Percentiles rank a stretch among this genome's conserved stretches.
Conservation (phyloP, 2,797 vertebrate genomes). For the Urosaurus nigricauda region DNA sequence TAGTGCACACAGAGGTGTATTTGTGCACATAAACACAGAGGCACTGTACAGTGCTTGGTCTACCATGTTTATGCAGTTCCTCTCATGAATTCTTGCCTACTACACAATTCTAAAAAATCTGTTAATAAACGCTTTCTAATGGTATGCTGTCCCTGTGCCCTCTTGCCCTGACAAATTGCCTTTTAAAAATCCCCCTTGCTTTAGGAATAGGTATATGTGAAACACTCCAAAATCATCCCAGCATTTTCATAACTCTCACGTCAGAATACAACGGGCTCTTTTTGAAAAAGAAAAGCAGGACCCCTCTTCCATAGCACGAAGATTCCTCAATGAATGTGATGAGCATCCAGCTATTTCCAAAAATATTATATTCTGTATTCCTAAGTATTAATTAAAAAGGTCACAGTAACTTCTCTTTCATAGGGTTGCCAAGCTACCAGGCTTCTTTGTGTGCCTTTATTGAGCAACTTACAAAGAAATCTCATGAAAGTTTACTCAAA, state of each 20-base stretch:
- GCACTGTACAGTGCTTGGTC: background rate
- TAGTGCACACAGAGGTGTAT: background rate
- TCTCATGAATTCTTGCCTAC: background rate
- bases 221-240: slow-evolving; percentile 8
- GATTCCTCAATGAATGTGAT: background rate
- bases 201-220: background rate
- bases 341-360: background rate
- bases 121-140: background rate
- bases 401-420: background rate
- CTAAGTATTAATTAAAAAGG: background rate
- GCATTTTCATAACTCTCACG: background rate
- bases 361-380: background rate
- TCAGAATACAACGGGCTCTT: background rate
- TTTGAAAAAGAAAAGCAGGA: background rate
- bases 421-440: background rate
- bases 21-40: no score
- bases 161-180: background rate
- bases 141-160: no score
- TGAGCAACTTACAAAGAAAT: background rate
- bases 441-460: background rate
- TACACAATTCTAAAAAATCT: background rate
- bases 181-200: background rate
- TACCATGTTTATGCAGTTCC: background rate
- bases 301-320: background rate
- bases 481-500: background rate